Conservation (phyloP, 1,140 invertebrate species). For the Pseudachorutes palmiensis region DNA sequence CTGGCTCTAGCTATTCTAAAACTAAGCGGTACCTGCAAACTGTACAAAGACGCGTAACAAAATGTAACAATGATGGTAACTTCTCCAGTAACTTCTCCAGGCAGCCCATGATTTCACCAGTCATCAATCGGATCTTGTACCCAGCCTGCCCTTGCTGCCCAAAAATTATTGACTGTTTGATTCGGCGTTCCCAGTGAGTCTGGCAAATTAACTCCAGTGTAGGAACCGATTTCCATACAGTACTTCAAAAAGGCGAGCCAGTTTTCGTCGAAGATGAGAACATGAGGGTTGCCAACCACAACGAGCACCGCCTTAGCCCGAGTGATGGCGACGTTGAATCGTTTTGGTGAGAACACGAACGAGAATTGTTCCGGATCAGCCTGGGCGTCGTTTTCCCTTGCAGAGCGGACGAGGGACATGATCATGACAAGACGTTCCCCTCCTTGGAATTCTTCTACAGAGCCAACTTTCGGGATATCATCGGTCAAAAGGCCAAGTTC, state of each 20-base stretch:
- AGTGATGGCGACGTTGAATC: slow-evolving; percentile 80
- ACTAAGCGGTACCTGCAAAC: too few relatives aligned
- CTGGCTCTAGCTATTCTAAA: too few relatives aligned
- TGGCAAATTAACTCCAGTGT: slow-evolving; percentile 56
- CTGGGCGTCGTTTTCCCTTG: slow-evolving; percentile 44
- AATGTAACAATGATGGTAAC: too few relatives aligned
- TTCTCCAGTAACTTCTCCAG: too few relatives aligned
- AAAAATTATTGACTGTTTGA: too few relatives aligned
- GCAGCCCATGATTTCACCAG: too few relatives aligned
- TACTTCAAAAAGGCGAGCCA: slow-evolving; percentile 63
- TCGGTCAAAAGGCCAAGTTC: slow-evolving; percentile 54
- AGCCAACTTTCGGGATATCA: slow-evolving; percentile 70
- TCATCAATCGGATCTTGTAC: too few relatives aligned
- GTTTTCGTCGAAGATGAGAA: slow-evolving; percentile 58
- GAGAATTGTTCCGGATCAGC: slow-evolving; percentile 58
- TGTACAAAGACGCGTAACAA: too few relatives aligned
- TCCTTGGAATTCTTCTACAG: slow-evolving; percentile 94
- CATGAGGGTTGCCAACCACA: slow-evolving; percentile 70
- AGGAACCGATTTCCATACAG: slow-evolving; percentile 54
- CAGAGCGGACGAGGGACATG: slow-evolving; percentile 69
- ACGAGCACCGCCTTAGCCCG: slow-evolving; percentile 68
- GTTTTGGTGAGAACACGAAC: slow-evolving; percentile 63
- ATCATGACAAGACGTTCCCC: slow-evolving; percentile 79
- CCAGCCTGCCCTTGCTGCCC: too few relatives aligned
- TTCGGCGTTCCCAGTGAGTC: too few relatives aligned